Evolutionary conservation across 1,140 invertebrate species (phyloP).

Genomic region (Drosophila paulistorum): DNA sequence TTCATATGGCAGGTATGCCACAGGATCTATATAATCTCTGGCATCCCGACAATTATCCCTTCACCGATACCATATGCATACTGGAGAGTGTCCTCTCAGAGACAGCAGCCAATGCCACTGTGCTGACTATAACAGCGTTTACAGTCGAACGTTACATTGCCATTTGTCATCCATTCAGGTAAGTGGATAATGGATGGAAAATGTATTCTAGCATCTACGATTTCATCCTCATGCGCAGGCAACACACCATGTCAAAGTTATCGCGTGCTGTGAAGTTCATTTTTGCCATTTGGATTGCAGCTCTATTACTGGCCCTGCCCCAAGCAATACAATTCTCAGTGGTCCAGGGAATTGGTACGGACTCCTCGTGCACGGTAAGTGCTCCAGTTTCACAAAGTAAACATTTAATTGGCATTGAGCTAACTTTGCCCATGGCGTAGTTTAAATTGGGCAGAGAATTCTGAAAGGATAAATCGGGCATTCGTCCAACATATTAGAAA

Average conservation of each 20-base stretch:
- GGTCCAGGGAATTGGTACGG: constrained; percentile 67
- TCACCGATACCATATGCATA: constrained; percentile 90
- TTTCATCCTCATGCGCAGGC: constrained; percentile 50
- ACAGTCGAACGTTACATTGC: constrained; percentile 92
- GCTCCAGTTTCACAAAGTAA: not conserved
- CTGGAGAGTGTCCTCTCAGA: constrained; percentile 89
- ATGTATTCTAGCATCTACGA: no score
- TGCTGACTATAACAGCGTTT: constrained; percentile 94
- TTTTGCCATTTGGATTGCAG: constrained; percentile 88
- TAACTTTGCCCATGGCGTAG: not conserved
- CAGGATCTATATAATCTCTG: constrained; percentile 91
- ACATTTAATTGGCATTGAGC: not conserved
- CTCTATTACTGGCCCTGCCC: constrained; percentile 90
- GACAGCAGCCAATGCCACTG: constrained; percentile 93
- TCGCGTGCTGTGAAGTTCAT: constrained; percentile 89
- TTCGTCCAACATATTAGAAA: no score
- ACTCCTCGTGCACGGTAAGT: constrained; percentile 84
- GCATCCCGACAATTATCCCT: constrained; percentile 89
- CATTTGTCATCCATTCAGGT: constrained; percentile 90
- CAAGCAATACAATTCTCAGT: constrained; percentile 90
- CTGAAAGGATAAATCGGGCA: no score
- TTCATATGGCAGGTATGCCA: constrained; percentile 85
- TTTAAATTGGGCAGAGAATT: not conserved
- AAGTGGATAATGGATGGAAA: constrained; percentile 33
- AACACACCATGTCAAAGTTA: constrained; percentile 93